Percentiles rank a stretch among this genome's conserved stretches.
phyloP scores from a whole-genome alignment of 2,113 vertebrate species.

The Phainopepla nitens region DNA sequence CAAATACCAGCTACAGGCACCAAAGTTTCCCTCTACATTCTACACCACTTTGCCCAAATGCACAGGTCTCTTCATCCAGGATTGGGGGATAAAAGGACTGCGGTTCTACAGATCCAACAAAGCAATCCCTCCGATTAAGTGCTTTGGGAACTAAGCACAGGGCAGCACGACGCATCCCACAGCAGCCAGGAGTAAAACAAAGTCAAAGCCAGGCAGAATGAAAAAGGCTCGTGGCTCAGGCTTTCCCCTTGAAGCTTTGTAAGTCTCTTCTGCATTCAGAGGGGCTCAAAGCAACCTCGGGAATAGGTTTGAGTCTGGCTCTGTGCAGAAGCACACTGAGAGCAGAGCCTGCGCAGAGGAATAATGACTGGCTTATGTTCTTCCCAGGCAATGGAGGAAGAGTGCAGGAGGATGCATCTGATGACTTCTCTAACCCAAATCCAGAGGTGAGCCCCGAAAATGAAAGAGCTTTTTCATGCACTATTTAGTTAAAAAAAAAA shows the following conservation, averaged over 20 bases:
- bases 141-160: constrained; percentile 10
- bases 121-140: constrained; percentile 2
- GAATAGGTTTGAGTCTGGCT: constrained; percentile 2
- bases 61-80: not conserved
- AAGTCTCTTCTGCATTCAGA: constrained; percentile 25
- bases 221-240: not conserved
- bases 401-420: not conserved
- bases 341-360: constrained; percentile 1
- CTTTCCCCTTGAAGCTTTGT: constrained; percentile 27
- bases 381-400: not conserved
- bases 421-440: not conserved
- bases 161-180: not conserved
- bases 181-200: constrained; percentile 22
- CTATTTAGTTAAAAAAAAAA: not conserved
- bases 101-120: not conserved
- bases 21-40: not conserved
- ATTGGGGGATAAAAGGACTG: not conserved
- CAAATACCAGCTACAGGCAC: constrained; percentile 8
- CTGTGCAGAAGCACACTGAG: not conserved
- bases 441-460: not conserved
- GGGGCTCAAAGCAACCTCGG: constrained; percentile 21
- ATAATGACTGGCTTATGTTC: not conserved
- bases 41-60: not conserved
- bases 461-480: not conserved
- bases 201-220: constrained; percentile 18